These are phyloP conservation scores for Goniozus legneri DNA, from an alignment of 1,140 invertebrate genomes.

Conservation along the genomic window DNA sequence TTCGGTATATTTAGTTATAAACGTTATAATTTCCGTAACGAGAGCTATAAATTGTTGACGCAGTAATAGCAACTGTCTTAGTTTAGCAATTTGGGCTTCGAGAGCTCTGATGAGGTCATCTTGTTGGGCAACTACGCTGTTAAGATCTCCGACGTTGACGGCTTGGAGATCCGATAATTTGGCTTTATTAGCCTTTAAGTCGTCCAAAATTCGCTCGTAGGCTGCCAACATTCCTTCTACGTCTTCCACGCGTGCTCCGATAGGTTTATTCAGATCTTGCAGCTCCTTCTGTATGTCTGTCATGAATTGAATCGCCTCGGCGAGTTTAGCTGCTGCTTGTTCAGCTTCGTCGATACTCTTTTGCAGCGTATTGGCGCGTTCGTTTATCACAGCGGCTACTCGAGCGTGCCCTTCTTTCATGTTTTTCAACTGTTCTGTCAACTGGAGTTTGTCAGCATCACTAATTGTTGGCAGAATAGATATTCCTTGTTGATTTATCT, in stretches of 20 bases:
- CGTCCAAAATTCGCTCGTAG: slow-evolving; percentile 76
- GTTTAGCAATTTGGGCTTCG: slow-evolving; percentile 77
- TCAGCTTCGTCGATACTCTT: slow-evolving; percentile 76
- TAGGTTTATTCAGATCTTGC: slow-evolving; percentile 76
- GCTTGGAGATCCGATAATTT: slow-evolving; percentile 76
- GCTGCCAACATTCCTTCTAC: slow-evolving; percentile 72
- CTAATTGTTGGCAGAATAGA: slow-evolving; percentile 76
- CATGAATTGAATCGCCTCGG: slow-evolving; percentile 76
- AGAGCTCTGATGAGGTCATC: slow-evolving; percentile 78
- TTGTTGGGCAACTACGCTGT: slow-evolving; percentile 74
- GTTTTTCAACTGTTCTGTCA: slow-evolving; percentile 74
- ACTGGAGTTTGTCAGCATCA: slow-evolving; percentile 76
- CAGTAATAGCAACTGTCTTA: slow-evolving; percentile 72
- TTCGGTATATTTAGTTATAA: slow-evolving; percentile 83
- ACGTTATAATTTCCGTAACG: slow-evolving; percentile 81
- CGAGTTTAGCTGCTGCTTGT: slow-evolving; percentile 71
- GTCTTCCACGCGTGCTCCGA: slow-evolving; percentile 81
- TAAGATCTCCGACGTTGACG: slow-evolving; percentile 70
- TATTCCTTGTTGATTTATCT: slow-evolving; percentile 75
- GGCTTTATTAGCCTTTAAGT: slow-evolving; percentile 75
- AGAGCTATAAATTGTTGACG: slow-evolving; percentile 84
- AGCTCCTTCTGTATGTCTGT: slow-evolving; percentile 78
- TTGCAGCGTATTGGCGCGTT: slow-evolving; percentile 68
- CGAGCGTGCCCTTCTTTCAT: slow-evolving; percentile 73
- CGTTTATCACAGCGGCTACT: slow-evolving; percentile 70